Percentiles rank a stretch among this genome's conserved stretches.
Evolutionary conservation across 2,113 vertebrate species (phyloP).

Genomic region (Dipodomys ordii): DNA sequence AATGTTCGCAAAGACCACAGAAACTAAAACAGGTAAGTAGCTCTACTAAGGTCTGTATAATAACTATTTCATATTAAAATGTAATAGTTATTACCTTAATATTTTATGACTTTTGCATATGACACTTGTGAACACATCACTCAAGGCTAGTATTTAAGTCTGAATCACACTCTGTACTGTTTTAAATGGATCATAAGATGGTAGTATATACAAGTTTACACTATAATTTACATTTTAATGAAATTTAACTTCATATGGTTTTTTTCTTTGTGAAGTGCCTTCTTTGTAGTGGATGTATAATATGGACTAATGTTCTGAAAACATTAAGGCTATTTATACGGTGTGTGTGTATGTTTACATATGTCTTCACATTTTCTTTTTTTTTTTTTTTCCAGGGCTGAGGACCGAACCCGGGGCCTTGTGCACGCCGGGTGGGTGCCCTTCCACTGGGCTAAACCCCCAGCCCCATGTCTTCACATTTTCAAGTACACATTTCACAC

Average conservation of each 20-base stretch:
- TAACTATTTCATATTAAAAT: constrained; percentile 58
- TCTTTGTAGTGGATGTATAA: not conserved
- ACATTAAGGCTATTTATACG: too few species aligned
- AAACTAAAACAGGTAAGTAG: constrained; percentile 22
- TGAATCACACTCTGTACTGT: not conserved
- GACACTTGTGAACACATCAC: constrained; percentile 32
- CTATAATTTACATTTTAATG: constrained; percentile 39
- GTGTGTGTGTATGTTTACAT: too few species aligned
- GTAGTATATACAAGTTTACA: constrained; percentile 41
- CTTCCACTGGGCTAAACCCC: too few species aligned
- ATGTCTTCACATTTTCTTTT: too few species aligned
- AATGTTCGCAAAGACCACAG: constrained; percentile 1
- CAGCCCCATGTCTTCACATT: too few species aligned
- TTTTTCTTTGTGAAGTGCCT: not conserved
- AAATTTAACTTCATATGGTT: not conserved
- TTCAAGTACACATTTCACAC: too few species aligned
- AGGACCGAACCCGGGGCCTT: too few species aligned
- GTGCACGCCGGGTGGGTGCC: too few species aligned
- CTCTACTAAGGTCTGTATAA: not conserved
- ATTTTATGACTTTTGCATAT: constrained; percentile 46
- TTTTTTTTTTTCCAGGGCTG: too few species aligned
- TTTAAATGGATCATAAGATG: not conserved
- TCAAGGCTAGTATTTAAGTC: not conserved
- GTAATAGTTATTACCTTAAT: not conserved
- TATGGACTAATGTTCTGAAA: not conserved